Conservation (phyloP, 2,113 vertebrate genomes). For the Hypanus sabinus region DNA sequence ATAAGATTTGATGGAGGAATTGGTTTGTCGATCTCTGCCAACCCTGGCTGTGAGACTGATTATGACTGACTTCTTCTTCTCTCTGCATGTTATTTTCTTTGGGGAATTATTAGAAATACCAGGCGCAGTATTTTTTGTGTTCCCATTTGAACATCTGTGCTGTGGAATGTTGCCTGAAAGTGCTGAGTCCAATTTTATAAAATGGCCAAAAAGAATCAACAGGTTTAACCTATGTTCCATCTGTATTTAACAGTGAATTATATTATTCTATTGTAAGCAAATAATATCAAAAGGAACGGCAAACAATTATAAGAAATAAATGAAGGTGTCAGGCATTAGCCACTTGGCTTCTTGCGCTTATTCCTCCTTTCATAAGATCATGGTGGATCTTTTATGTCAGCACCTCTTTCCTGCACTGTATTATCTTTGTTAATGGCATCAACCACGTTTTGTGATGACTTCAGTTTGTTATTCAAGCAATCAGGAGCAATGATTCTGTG, state of each 20-base stretch:
- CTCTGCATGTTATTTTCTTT: neutral
- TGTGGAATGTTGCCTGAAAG: neutral
- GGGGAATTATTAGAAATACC: neutral
- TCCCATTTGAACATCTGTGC: neutral
- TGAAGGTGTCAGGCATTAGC: too few relatives aligned
- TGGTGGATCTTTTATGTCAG: too few relatives aligned
- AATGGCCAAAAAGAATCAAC: neutral
- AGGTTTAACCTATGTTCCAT: neutral
- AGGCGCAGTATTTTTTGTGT: neutral
- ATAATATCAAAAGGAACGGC: neutral
- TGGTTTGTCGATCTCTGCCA: neutral
- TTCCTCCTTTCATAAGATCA: too few relatives aligned
- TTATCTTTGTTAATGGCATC: neutral
- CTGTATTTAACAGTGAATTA: neutral
- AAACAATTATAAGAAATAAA: neutral
- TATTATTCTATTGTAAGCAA: neutral
- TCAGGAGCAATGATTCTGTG: neutral
- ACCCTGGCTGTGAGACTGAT: neutral
- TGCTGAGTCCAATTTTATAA: neutral
- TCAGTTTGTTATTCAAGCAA: neutral
- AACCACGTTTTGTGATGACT: neutral
- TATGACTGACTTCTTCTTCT: neutral
- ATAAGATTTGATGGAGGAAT: neutral
- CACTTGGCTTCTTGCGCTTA: too few relatives aligned
- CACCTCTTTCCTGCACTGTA: too few relatives aligned